These are phyloP conservation scores for Grapholita molesta DNA, from an alignment of 1,140 invertebrate species.

Conservation along the genomic window DNA sequence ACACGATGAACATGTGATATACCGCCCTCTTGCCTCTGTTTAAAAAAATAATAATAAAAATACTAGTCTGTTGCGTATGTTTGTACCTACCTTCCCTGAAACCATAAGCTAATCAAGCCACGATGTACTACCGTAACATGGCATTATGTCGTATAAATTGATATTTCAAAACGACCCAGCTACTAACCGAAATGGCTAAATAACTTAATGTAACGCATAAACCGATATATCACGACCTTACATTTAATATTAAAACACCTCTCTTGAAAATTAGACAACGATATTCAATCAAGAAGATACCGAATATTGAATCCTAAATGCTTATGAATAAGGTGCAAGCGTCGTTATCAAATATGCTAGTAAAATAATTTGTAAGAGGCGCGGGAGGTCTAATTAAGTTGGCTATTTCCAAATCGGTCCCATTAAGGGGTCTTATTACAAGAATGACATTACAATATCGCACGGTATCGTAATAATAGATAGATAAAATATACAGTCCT, in stretches of 20 bases:
- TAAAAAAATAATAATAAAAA: too few species aligned
- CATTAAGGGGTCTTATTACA: slow-evolving; percentile 10
- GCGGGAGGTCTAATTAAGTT: not conserved
- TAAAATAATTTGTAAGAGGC: not conserved
- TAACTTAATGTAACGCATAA: slow-evolving; percentile 11
- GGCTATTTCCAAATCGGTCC: slow-evolving; percentile 1
- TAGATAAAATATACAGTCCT: not conserved
- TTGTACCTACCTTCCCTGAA: too few species aligned
- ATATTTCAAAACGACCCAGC: slow-evolving; percentile 10
- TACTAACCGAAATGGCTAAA: slow-evolving; percentile 15
- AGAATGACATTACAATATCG: slow-evolving; percentile 16
- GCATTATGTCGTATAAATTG: slow-evolving; percentile 6
- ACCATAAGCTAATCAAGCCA: not conserved
- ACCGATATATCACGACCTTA: not conserved
- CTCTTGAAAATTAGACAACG: not conserved
- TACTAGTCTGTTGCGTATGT: too few species aligned
- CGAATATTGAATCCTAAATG: not conserved
- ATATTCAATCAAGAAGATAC: not conserved
- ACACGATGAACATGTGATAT: too few species aligned
- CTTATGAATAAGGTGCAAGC: not conserved
- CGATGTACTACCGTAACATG: not conserved
- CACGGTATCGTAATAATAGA: slow-evolving; percentile 1
- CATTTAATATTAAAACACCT: not conserved
- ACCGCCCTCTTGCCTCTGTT: too few species aligned
- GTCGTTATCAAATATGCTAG: not conserved